Evolutionary conservation across 2,113 vertebrate species (phyloP), one percentile per base, ranked within the genome.

Genomic region (Cranoglanis bouderius): DNA sequence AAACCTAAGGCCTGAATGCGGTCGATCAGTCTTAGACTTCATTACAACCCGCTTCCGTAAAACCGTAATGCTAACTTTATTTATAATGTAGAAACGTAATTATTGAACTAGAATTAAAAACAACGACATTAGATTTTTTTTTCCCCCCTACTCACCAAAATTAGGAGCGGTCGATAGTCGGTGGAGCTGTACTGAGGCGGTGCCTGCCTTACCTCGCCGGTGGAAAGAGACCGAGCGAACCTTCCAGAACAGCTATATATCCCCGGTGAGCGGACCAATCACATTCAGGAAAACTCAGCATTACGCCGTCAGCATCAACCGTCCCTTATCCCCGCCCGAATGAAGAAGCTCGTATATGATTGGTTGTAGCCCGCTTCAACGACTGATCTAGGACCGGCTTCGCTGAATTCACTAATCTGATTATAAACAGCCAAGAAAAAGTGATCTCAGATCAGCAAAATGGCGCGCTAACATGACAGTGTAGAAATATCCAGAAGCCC

Each of bases 241-340:
- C 0, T 13, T 26, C 2, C 70, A 7, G 89, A 84, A 40, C 80
- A 1, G 0, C 14, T 90, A 81, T 95, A 93, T 95, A 95, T 93
- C 0, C 3, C 87, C 92, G 91, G 88, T 49, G 72, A 46, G 1
- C 26, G 57, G 92, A 63, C 95, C 95, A 96, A 96, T 95, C 92
- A 93, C 24, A 89, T 61, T 32, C 57, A 49, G 83, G 53, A 65
- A 35, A 29, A 65, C 38, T 46, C 21, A 51, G 6, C 18, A 0
- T 46, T 6, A 46, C 43, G 43, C 40, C 40, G 40, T 6, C 43
- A 49, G 46, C 9, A 1, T 3, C 46, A 49, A 26, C 35, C 0
- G 2, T 61, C 6, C 14, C 13, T 24, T 57, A 0, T 6, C 49
- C 55, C 7, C 49, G 32, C 61, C 35, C 83, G 49, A 29, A 10